phyloP scores from a whole-genome alignment of 2,113 vertebrate genomes.

The Hypocryptadius cinnamomeus region DNA sequence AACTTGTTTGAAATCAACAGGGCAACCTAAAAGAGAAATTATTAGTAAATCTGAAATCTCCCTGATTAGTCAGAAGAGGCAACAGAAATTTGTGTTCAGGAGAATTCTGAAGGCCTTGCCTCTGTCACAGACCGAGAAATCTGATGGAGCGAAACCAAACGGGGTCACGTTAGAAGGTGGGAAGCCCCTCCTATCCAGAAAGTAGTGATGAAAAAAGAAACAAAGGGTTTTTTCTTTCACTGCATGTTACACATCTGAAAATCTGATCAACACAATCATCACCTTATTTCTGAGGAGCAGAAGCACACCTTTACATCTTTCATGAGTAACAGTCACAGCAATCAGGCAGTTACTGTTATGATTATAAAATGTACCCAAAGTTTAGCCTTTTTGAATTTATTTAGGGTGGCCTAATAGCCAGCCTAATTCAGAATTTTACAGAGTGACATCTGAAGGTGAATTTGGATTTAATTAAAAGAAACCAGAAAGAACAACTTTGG shows the following conservation, averaged over 20 bases:
- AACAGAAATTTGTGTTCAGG: not conserved
- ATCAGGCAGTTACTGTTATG: not conserved
- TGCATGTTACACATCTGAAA: not conserved
- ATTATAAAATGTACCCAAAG: not conserved
- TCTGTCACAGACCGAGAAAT: not conserved
- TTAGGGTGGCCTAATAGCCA: not conserved
- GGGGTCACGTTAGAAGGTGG: not conserved
- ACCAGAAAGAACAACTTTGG: not conserved
- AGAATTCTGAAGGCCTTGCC: not conserved
- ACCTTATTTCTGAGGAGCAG: not conserved
- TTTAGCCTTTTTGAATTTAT: not conserved
- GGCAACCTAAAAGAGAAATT: not conserved
- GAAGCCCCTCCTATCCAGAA: not conserved
- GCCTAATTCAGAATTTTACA: not conserved
- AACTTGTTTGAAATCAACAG: not conserved
- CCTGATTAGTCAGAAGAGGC: not conserved
- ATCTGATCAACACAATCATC: not conserved
- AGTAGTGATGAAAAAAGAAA: not conserved
- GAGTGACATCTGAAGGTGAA: not conserved
- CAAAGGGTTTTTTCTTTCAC: not conserved
- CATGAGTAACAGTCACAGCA: not conserved
- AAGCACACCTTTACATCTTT: not conserved
- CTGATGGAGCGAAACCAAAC: not conserved
- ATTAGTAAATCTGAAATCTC: not conserved
- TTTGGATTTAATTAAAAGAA: not conserved